Base-by-base conservation (phyloP, 2,797 vertebrate genomes). In the Anguilla anguilla region DNA sequence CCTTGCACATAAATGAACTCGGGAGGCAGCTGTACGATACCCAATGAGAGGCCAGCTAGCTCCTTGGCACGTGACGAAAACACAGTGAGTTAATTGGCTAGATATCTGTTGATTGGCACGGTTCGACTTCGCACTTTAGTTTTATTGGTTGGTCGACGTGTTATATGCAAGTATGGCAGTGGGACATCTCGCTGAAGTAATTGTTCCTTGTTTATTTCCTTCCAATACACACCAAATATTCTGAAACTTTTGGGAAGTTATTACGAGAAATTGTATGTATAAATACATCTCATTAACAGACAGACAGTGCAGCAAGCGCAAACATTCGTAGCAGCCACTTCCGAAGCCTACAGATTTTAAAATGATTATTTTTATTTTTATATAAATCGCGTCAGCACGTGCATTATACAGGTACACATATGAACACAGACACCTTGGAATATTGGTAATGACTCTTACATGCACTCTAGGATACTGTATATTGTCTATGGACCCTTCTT, bases 1-100 rank as follows among this genome's bases (percentile, higher is more conserved):
- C 96, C 96, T 95, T 94, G 95, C 97, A 98, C 98, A 98, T 97
- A 98, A 97, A 97, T 97, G 96, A 95, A 97, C 96, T 96, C 97
- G 93, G 97, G 97, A 97, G 97, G 97, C 97, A 96, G 96, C 93
- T 94, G 96, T 92, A 93, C 93, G 92, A 89, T 93, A 90, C 91
- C 97, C 97, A 98, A 98, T 98, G 94, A 92, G 94, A 93, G 95
- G 89, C 77, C 93, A 86, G 95, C 96, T 94, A 93, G 92, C 92
- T 93, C 39, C 89, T 86, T 7, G 87, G 93, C 98, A 99, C 96
- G 96, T 98, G 97, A 98, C 95, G 84, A 85, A 84, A 88, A 90
- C 87, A 94, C 92, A 91, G 89, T 91, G 86, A 69, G 91, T 89
- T 95, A 94, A 98, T 99, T 99, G 98, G 98, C 90, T 90, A 90